Base-by-base conservation (phyloP, 1,140 invertebrate species). In the Aphaenogaster floridana region DNA sequence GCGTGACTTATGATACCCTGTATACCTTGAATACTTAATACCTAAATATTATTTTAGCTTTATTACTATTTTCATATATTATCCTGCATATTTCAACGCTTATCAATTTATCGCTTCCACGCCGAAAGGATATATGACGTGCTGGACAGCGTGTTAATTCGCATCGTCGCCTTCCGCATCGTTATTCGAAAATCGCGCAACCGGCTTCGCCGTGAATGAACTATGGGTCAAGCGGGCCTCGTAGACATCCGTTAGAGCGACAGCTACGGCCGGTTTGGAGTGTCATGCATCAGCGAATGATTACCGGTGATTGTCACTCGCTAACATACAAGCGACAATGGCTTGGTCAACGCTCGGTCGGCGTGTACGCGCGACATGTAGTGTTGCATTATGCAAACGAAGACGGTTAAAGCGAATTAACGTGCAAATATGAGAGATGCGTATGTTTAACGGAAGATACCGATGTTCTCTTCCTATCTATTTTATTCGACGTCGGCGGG, bases 241-340 rank as follows among this genome's bases (percentile, higher is more conserved):
- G 59, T 78, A 77, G 54, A 77, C 48, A 80, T 17, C 39, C 79
- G 79, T 72, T 81, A 57, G 36, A 72, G 17, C 13, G 50, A 57
- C 39, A 68, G 42, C 36, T 7, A 21, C 63, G 66, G 48, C 78
- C 34, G 34, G n/a, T 42, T 71, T 39, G 34, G n/a, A 69, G 78
- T 71, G 59, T 48, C 76, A 15, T 81, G 69, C 66, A 72, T 81
- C 79, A 81, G 50, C 48, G 66, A 45, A 71, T 81, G 52, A 81
- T 81, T 81, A 81, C 52, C 52, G 50, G 42, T 36, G 59, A 79
- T 79, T 69, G 66, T 17, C 50, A n/a, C 36, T 81, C 36, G 69
- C 13, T 54, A 63, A 64, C 50, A 59, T 57, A 76, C 59, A 54
- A 86, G 78, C 80, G 78, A 80, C 87, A 86, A 89, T 81, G 68